Base-by-base conservation (phyloP, 2,113 vertebrate genomes). In the Pleuronectes platessa region DNA sequence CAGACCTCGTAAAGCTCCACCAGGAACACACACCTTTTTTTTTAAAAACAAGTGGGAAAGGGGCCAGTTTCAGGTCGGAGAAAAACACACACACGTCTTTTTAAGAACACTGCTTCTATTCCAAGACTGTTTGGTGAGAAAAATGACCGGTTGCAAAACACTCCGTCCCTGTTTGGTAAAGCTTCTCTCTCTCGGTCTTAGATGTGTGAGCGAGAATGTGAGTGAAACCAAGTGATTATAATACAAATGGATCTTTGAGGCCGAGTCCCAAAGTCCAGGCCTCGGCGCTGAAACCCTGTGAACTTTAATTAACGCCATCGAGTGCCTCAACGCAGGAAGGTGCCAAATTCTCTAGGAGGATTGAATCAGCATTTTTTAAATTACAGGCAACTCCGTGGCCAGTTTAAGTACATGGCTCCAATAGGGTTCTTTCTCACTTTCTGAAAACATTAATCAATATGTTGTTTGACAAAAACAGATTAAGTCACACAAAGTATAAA, bases 11-110 rank as follows among this genome's bases (percentile, higher is more conserved):
- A 73, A 76, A 78, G 69, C 42, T 53, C 45, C 55, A 78, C 63
- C 75, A 69, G 73, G 64, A 71, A 71, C 55, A 24, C n/a, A 76
- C 61, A 70, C 24, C 45, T 80, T 78, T 83, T 78, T 83, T 74
- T 74, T 89, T 85, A 53, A 64, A 76, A 68, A 73, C 35, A 67
- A 71, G 42, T 10, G n/a, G 74, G 71, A 85, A 58, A 14, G 58
- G 3, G 13, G 61, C 79, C 82, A 85, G 81, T 72, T 77, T 86
- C 40, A 78, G 60, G 76, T 73, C 5, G 1, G 49, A 15, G 63
- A 54, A 26, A 26, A 59, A 68, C 64, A 64, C 58, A 31, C 31
- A 1, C 6, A 78, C 71, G 18, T 55, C 10, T 31, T 27, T 61
- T 21, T 75, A 56, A 26, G 72, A 58, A 31, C 13, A 9, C 51